Evolutionary conservation across 2,888 invertebrate species (phyloP), one percentile per base, ranked within the genome.

Genomic region (Polydrusus tereticollis): DNA sequence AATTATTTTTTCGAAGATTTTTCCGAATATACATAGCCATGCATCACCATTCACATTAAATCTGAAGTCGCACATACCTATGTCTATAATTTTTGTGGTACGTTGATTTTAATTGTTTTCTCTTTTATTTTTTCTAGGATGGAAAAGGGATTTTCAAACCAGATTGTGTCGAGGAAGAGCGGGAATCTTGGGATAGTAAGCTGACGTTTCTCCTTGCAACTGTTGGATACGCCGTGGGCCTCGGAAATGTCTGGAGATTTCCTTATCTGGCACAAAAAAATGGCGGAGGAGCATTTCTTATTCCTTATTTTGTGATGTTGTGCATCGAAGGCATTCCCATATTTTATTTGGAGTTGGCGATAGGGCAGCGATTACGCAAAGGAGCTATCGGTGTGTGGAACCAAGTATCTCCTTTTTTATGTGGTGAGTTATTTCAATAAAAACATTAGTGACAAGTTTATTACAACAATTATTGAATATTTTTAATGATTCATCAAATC

Each of bases 341-440:
- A 82, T 97, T 98, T 86, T 97, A 97, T 84, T 88, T 98, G 84
- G 98, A 98, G 86, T 87, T 98, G 82, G 98, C 97, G 0, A 95
- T 98, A 73, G 98, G 98, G 0, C 98, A 98, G 87, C 88, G 96
- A 73, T 86, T 98, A 83, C 89, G 97, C 77, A 96, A 97, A 86
- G 96, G 98, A 12, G 95, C 97, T 16, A 96, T 97, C 65, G 97
- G 97, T 0, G 97, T 97, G 1, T 98, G 98, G 97, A 96, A 94
- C 85, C 95, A 96, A 86, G 94, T 95, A 60, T 95, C 95, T 20
- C 95, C 95, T 0, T 96, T 92, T 83, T 86, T 95, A 79, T 94
- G 93, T 41, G 85, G 85, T 85, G 78, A 78, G 69, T 74, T 33
- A 7, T 7, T 12, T 41, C n/a, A 5, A 41, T 3, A 2, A 36